phyloP scores from a whole-genome alignment of 2,888 invertebrate genomes.

The Gonocerus acuteangulatus region DNA sequence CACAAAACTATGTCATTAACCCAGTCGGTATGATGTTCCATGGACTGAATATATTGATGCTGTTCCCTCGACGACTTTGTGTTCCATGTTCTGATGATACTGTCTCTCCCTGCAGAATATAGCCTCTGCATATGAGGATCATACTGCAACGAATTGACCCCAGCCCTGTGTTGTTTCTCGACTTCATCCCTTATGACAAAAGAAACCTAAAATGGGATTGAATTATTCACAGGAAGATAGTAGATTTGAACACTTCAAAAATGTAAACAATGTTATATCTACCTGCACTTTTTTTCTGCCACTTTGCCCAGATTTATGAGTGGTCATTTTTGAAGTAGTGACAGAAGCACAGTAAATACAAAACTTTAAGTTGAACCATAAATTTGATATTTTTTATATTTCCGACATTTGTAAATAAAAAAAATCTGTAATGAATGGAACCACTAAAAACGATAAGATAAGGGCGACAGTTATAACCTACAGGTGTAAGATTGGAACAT shows the following conservation, averaged over 20 bases:
- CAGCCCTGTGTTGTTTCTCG: slow-evolving; percentile 88
- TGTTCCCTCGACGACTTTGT: slow-evolving; percentile 55
- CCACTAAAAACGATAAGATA: slow-evolving; percentile 19
- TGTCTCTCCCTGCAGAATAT: slow-evolving; percentile 94
- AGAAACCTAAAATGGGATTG: slow-evolving; percentile 78
- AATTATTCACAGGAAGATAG: background rate
- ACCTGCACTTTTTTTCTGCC: slow-evolving; percentile 51
- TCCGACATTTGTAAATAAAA: background rate
- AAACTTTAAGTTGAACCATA: background rate
- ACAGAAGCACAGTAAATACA: background rate
- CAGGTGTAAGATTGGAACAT: background rate
- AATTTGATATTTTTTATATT: slow-evolving; percentile 4
- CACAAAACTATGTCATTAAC: slow-evolving; percentile 98
- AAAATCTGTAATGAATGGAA: background rate
- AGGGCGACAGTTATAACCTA: slow-evolving; percentile 21
- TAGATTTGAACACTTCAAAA: background rate
- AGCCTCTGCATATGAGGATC: slow-evolving; percentile 80
- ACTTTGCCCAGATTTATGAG: slow-evolving; percentile 47
- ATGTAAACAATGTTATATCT: slow-evolving; percentile 33
- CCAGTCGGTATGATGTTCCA: slow-evolving; percentile 99
- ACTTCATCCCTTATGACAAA: slow-evolving; percentile 96
- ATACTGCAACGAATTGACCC: slow-evolving; percentile 90
- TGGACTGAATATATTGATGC: slow-evolving; percentile 85
- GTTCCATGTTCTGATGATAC: slow-evolving; percentile 91
- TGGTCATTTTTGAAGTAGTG: slow-evolving; percentile 43